A percentile compares a stretch with the other conserved stretches of the same genome.
Evolutionary conservation across 2,113 vertebrate genomes (phyloP).

Genomic region (Pungitius pungitius): DNA sequence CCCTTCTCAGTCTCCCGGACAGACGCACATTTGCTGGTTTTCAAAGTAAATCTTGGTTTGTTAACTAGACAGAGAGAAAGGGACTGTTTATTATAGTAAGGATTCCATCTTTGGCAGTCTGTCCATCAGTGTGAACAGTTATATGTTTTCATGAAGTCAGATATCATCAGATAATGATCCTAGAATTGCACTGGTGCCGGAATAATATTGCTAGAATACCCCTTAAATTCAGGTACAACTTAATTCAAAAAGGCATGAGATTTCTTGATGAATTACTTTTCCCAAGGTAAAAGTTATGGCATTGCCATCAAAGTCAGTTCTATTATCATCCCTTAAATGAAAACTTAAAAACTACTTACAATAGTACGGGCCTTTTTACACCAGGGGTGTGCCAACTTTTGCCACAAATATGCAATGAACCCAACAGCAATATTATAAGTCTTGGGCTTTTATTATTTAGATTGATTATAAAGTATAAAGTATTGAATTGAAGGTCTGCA

Average conservation of each 20-base stretch:
- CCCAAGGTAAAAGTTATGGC: neutral
- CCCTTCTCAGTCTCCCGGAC: conserved; percentile 40
- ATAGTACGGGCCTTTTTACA: neutral
- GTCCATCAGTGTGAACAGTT: conserved; percentile 40
- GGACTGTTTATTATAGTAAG: conserved; percentile 22
- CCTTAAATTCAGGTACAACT: neutral
- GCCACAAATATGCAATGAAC: neutral
- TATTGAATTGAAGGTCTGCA: neutral
- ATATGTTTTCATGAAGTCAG: conserved; percentile 50
- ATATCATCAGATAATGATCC: conserved; percentile 42
- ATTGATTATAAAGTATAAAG: neutral
- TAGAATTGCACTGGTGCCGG: conserved; percentile 11
- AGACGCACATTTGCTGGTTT: conserved; percentile 42
- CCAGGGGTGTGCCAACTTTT: neutral
- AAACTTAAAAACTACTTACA: neutral
- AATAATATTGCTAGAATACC: conserved; percentile 1
- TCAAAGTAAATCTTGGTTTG: conserved; percentile 60
- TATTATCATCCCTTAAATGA: neutral
- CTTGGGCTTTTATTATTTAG: neutral
- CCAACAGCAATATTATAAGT: neutral
- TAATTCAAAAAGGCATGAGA: neutral
- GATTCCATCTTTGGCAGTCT: conserved; percentile 30
- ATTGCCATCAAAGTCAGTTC: neutral
- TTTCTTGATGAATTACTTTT: conserved; percentile 4
- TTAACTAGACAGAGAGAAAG: conserved; percentile 70